Evolutionary conservation across 2,888 invertebrate genomes (phyloP), one percentile per base, ranked within the genome.

Genomic region (Stegophylla sp.): DNA sequence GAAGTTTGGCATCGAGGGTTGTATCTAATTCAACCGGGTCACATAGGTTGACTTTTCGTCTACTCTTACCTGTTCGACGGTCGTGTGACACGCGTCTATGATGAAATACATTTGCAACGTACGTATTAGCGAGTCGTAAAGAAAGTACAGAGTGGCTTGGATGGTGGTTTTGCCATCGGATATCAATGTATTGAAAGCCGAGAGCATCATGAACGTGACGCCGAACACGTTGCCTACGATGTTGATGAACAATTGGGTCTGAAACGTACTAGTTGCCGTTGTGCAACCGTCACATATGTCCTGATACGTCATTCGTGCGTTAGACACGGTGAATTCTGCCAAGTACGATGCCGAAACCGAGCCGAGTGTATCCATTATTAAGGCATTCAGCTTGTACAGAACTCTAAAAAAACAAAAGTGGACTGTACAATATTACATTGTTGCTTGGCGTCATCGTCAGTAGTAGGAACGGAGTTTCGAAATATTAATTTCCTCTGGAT

Each of bases 201-300:
- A 28, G 71, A 79, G 71, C 79, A 51, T 79, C 79, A 71, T 63
- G 61, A 71, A 79, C 67, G 79, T 79, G 67, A 79, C 48, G n/a
- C 71, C 41, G 15, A 69, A 79, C 48, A 79, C 61, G 63, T 79
- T 79, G 71, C 48, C 79, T 23, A 71, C 48, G 59, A 79, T 63
- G 71, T 61, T 71, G 48, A 71, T 7, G 69, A 79, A 79, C 79
- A 79, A n/a, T 51, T 79, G 79, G 10, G 79, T 71, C n/a, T 79
- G 79, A 45, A 79, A 79, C 61, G 26, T 17, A 23, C 15, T 13
- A 48, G 69, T 79, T 15, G 71, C 17, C 34, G 34, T 61, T 34
- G 45, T 12, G 71, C 79, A 79, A 51, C 20, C 17, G 48, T 71
- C 41, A 41, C 69, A 48, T 17, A 79, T n/a, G 48, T 71, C 61